A percentile compares a stretch with the other conserved stretches of the same genome.
Conservation (phyloP, 2,113 vertebrate genomes). For the Clinocottus analis region DNA sequence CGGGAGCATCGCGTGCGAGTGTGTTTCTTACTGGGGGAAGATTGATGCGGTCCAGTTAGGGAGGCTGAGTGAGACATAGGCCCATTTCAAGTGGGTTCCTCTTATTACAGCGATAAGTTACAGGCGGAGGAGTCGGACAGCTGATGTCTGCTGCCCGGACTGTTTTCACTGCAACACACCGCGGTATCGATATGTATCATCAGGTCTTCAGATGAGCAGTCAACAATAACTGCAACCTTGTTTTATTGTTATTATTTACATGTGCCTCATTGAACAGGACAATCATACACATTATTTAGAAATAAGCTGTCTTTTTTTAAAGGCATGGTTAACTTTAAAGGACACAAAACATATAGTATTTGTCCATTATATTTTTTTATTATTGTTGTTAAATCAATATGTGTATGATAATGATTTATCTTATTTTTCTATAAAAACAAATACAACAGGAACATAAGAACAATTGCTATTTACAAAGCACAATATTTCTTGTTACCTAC, state of each 20-base stretch:
- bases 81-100: constrained; percentile 72
- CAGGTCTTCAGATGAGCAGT: background rate
- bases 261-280: background rate
- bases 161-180: constrained; percentile 84
- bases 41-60: constrained; percentile 99
- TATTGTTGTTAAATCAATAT: background rate
- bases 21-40: constrained; percentile 96
- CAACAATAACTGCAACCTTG: background rate
- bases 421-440: background rate
- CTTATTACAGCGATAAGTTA: constrained; percentile 76
- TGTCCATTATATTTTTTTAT: too few species aligned
- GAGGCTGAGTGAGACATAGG: constrained; percentile 83
- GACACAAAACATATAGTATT: background rate
- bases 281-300: background rate
- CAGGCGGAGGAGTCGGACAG: constrained; percentile 62
- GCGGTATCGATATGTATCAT: constrained; percentile 70
- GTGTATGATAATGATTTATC: background rate
- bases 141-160: constrained; percentile 43
- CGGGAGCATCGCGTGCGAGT: constrained; percentile 96
- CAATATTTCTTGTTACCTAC: too few species aligned
- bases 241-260: background rate
- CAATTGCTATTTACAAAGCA: background rate
- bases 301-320: background rate
- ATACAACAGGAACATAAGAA: background rate
- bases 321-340: background rate